Base-by-base conservation (phyloP, 2,797 vertebrate species). In the Australoheros facetus region DNA sequence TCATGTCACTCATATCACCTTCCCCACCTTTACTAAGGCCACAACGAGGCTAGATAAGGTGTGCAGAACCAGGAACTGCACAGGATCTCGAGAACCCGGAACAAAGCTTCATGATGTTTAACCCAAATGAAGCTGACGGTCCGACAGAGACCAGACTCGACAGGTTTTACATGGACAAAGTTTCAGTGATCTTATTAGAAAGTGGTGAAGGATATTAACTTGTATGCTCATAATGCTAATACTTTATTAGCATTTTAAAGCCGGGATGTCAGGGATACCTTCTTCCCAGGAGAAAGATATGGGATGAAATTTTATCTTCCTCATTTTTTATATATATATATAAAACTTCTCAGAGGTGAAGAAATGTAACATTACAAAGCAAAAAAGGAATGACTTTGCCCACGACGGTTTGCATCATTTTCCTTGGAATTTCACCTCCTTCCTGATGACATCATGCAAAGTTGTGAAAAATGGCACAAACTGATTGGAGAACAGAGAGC, bases 1-100 rank as follows among this genome's bases (percentile, higher is more conserved):
- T 84, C 69, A 86, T 85, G 79, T 83, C 53, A 0, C 56, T 0
- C 26, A 3, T 26, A 69, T 87, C 75, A 80, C 60, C 71, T 34
- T 48, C 73, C 0, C 19, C 51, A 0, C n/a, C 28, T 73, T 57
- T 17, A 55, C 58, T 58, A 37, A 57, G 34, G 30, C 59, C 79
- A 58, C 81, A 64, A 19, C 55, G 1, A 23, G 66, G 51, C 14
- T 1, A 12, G 78, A 82, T 73, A 53, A 60, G 12, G n/a, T 10
- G 55, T 23, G 6, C 14, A 56, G 42, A 37, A 59, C 76, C 1
- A 30, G 42, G 56, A 82, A 0, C 10, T 26, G 42, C 7, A 75
- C 1, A 14, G 8, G 42, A 32, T 16, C 23, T 9, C 19, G 7
- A 2, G 13, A n/a, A 4, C n/a, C 11, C 4, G 3, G 39, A 3